phyloP scores from a whole-genome alignment of 2,113 vertebrate species.

The Isichthys henryi region DNA sequence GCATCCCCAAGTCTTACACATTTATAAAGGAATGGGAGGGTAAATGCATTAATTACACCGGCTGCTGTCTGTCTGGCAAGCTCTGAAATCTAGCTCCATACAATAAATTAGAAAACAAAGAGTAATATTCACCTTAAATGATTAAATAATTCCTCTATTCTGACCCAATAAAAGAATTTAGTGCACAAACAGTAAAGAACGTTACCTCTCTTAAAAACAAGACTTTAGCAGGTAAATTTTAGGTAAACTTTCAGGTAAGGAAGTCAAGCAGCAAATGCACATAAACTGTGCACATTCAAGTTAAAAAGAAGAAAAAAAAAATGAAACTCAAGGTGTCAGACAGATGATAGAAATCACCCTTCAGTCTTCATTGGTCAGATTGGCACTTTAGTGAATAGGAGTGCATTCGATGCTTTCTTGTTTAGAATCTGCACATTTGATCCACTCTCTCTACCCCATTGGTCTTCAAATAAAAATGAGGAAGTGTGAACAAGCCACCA shows the following conservation, averaged over 20 bases:
- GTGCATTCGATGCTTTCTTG: slow-evolving; percentile 52
- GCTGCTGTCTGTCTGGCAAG: slow-evolving; percentile 25
- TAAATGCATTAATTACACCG: slow-evolving; percentile 11
- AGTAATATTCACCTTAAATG: slow-evolving; percentile 18
- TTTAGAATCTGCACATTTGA: slow-evolving; percentile 32
- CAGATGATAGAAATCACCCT: slow-evolving; percentile 57
- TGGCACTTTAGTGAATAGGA: slow-evolving; percentile 75
- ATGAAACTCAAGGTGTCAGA: slow-evolving; percentile 37
- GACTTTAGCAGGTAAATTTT: slow-evolving; percentile 49
- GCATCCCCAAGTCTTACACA: not conserved
- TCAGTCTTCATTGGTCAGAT: slow-evolving; percentile 69
- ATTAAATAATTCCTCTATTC: slow-evolving; percentile 30
- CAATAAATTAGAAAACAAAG: slow-evolving; percentile 31
- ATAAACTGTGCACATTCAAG: slow-evolving; percentile 70
- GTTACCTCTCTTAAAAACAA: slow-evolving; percentile 43
- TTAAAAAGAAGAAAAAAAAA: slow-evolving; percentile 45
- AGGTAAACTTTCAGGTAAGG: slow-evolving; percentile 57
- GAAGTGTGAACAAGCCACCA: slow-evolving; percentile 31
- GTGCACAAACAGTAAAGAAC: slow-evolving; percentile 53
- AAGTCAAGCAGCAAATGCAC: slow-evolving; percentile 71
- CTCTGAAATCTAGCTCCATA: slow-evolving; percentile 35
- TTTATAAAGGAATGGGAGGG: not conserved
- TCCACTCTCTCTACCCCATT: slow-evolving; percentile 29
- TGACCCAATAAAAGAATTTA: slow-evolving; percentile 46
- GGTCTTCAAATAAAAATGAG: slow-evolving; percentile 37